Percentiles rank a stretch among this genome's conserved stretches.
Conservation (phyloP, 2,113 vertebrate species). For the Pantherophis guttatus region DNA sequence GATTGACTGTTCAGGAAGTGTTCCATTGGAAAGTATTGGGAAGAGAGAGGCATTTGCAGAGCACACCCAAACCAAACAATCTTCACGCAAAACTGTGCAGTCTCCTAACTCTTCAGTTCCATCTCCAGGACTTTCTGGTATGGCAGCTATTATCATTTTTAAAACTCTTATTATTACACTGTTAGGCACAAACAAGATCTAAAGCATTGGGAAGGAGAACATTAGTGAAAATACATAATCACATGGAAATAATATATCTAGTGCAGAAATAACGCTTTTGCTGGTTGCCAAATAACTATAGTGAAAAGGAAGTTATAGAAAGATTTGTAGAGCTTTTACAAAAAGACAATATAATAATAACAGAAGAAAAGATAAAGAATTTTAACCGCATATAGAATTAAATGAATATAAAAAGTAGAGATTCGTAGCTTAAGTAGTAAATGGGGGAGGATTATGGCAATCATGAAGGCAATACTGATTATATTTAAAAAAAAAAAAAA, state of each 20-base stretch:
- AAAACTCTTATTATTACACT: not conserved
- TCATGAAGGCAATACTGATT: not conserved
- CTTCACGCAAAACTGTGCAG: slow-evolving; percentile 73
- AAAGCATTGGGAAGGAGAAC: not conserved
- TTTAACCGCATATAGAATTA: not conserved
- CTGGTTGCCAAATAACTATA: not conserved
- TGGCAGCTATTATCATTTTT: not conserved
- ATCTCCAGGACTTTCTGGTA: slow-evolving; percentile 76
- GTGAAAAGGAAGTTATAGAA: not conserved
- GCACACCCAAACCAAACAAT: slow-evolving; percentile 66
- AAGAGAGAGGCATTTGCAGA: slow-evolving; percentile 66
- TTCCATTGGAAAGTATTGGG: slow-evolving; percentile 69
- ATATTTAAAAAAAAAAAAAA: not conserved
- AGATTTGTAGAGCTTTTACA: not conserved
- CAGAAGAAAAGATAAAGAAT: not conserved
- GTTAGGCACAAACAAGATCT: not conserved
- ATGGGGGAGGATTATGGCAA: not conserved
- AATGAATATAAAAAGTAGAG: not conserved
- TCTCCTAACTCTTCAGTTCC: slow-evolving; percentile 80
- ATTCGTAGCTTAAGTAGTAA: not conserved
- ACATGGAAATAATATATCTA: not conserved
- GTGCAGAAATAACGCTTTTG: not conserved
- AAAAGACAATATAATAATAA: not conserved
- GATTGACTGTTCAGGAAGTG: slow-evolving; percentile 78
- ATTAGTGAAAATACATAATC: not conserved